Conservation (phyloP, 1,140 invertebrate genomes). For the Bombus breviceps region DNA sequence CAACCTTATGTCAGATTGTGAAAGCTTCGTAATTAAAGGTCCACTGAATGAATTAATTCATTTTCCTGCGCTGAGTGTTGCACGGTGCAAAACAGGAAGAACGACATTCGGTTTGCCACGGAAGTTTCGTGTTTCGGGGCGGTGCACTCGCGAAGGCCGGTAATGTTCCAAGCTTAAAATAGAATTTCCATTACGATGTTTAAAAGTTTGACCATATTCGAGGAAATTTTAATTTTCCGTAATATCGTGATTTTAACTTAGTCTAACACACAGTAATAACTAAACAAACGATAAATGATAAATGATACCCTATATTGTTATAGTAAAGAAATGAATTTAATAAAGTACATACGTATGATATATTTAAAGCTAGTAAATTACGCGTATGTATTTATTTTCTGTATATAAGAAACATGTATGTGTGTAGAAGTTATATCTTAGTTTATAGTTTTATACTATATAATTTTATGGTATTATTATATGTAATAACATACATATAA, state of each 20-base stretch:
- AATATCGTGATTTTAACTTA: not conserved
- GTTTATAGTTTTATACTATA: no score
- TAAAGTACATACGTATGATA: no score
- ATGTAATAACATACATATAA: no score
- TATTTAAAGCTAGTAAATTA: no score
- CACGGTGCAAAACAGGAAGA: slow-evolving; percentile 54
- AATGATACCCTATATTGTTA: not conserved
- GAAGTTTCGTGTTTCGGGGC: slow-evolving; percentile 78
- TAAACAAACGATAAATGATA: not conserved
- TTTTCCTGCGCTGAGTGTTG: not conserved
- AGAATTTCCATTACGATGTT: slow-evolving; percentile 38
- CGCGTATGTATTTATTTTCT: no score
- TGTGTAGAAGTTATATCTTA: no score
- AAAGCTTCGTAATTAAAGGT: not conserved
- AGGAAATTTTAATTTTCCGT: not conserved
- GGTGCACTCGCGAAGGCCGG: slow-evolving; percentile 54
- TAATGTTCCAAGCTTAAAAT: slow-evolving; percentile 55
- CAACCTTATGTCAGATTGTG: not conserved
- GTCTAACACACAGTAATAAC: not conserved
- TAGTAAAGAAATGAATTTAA: no score
- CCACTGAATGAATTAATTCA: not conserved
- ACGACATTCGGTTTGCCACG: slow-evolving; percentile 67
- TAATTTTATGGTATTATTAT: no score
- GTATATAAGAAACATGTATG: no score
- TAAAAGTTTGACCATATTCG: slow-evolving; percentile 9